A percentile compares a stretch with the other conserved stretches of the same genome.
phyloP scores from a whole-genome alignment of 2,888 invertebrate genomes.

The Cerastis leucographa region DNA sequence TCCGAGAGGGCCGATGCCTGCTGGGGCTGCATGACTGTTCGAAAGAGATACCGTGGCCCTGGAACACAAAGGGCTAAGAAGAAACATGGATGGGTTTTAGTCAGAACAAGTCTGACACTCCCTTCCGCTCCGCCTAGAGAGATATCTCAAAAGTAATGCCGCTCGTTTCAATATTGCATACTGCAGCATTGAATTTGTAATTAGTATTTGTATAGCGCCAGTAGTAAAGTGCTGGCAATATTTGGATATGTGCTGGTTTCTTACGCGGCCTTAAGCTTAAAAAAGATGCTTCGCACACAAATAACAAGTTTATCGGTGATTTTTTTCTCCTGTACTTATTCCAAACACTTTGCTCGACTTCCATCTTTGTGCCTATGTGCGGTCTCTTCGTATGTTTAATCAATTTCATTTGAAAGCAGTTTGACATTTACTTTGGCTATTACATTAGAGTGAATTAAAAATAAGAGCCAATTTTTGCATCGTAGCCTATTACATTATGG shows the following conservation, averaged over 20 bases:
- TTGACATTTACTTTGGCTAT: conserved; percentile 17
- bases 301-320: no score
- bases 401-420: neutral
- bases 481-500: no score
- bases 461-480: neutral
- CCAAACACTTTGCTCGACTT: neutral
- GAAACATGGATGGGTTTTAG: no score
- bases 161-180: neutral
- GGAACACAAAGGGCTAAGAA: no score
- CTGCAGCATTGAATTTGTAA: neutral
- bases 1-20: no score
- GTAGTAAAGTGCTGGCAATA: neutral
- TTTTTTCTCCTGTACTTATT: neutral
- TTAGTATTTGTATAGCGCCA: neutral
- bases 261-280: neutral
- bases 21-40: no score
- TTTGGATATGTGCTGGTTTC: neutral
- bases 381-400: neutral
- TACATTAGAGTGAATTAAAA: neutral
- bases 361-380: neutral
- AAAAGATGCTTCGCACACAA: no score
- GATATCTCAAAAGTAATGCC: neutral
- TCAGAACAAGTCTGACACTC: no score
- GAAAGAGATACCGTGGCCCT: no score
- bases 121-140: no score